Evolutionary conservation across 2,113 vertebrate genomes (phyloP).

Genomic region (Caloenas nicobarica): DNA sequence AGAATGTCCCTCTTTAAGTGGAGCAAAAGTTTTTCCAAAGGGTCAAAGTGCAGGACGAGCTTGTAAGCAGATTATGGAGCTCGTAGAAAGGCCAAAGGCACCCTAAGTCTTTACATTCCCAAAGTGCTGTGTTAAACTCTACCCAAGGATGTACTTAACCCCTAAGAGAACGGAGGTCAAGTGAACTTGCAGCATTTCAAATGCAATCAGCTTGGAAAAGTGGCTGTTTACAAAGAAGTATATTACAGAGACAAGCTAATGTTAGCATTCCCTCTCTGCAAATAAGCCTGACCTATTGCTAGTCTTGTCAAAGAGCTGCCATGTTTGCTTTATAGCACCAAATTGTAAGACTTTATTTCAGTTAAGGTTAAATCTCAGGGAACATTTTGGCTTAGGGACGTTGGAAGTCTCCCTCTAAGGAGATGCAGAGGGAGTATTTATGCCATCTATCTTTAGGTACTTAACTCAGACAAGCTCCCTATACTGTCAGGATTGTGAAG

Average conservation of each 20-base stretch:
- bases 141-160: slow-evolving; percentile 70
- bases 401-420: neutral
- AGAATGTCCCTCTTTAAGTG: slow-evolving; percentile 38
- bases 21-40: slow-evolving; percentile 56
- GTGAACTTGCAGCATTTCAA: slow-evolving; percentile 63
- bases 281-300: slow-evolving; percentile 38
- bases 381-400: neutral
- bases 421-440: neutral
- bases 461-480: neutral
- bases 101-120: slow-evolving; percentile 62
- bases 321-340: slow-evolving; percentile 17
- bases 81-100: slow-evolving; percentile 59
- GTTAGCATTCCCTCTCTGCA: slow-evolving; percentile 37
- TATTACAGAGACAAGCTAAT: slow-evolving; percentile 26
- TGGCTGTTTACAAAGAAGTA: slow-evolving; percentile 46
- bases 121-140: slow-evolving; percentile 55
- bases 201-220: slow-evolving; percentile 46
- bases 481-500: neutral
- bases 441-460: neutral
- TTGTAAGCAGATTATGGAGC: slow-evolving; percentile 63
- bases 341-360: slow-evolving; percentile 22
- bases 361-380: slow-evolving; percentile 21
- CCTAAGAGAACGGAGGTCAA: slow-evolving; percentile 59
- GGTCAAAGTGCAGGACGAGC: slow-evolving; percentile 35
- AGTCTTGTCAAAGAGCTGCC: slow-evolving; percentile 25